A percentile compares a stretch with the other conserved stretches of the same genome.
Evolutionary conservation across 2,797 vertebrate species (phyloP).

Genomic region (Syngnathus rostellatus): DNA sequence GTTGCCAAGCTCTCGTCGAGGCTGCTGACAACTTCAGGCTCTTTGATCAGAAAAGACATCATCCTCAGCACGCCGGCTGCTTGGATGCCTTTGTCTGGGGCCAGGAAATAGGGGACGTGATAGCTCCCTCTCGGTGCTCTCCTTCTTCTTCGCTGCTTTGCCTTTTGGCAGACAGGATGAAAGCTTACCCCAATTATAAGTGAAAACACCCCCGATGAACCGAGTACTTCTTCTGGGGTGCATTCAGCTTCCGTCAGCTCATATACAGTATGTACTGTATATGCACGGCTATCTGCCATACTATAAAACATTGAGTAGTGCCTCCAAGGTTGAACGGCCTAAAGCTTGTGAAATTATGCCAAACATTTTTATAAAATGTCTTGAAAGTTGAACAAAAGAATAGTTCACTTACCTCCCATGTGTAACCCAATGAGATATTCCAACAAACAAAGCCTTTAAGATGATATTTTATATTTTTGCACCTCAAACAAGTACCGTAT

Average conservation of each 20-base stretch:
- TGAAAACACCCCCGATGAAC: conserved; percentile 74
- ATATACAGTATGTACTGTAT: conserved; percentile 23
- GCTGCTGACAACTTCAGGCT: conserved; percentile 74
- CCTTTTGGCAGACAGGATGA: conserved; percentile 84
- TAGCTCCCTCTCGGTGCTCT: conserved; percentile 76
- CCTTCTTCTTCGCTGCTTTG: conserved; percentile 58
- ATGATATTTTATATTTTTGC: no score
- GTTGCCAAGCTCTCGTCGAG: conserved; percentile 69
- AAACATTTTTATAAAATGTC: not conserved
- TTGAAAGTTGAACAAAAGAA: not conserved
- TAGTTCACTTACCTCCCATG: no score
- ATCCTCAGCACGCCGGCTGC: conserved; percentile 74
- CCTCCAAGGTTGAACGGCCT: not conserved
- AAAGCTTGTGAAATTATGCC: not conserved
- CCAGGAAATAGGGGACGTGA: conserved; percentile 81
- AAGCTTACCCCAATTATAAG: conserved; percentile 79
- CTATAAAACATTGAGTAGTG: conserved; percentile 45
- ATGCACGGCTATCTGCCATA: conserved; percentile 48
- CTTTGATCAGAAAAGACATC: conserved; percentile 87
- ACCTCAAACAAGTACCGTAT: not conserved
- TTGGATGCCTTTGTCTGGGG: conserved; percentile 77
- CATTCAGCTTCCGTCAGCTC: conserved; percentile 34
- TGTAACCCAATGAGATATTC: no score
- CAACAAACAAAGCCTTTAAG: no score
- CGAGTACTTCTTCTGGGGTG: conserved; percentile 52